Percentiles rank a stretch among this genome's conserved stretches.
These are phyloP conservation scores for Sinodicranocentrus sp. DNA, from an alignment of 2,888 invertebrate genomes.

Conservation along the genomic window DNA sequence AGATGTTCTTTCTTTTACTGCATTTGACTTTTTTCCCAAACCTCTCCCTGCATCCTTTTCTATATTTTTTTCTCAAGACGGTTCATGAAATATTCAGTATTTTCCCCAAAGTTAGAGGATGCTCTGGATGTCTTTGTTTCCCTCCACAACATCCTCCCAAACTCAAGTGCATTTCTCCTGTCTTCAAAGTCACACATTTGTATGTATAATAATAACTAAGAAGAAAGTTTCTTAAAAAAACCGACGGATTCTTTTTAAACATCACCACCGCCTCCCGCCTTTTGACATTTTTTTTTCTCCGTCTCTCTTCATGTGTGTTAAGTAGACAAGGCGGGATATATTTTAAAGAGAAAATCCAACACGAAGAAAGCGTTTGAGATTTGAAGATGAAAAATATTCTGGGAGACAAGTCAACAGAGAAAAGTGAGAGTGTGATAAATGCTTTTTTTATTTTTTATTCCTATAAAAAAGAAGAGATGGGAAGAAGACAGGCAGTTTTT, in stretches of 20 bases:
- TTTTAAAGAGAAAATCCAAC: too few relatives aligned
- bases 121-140: conserved; percentile 8
- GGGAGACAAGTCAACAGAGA: too few relatives aligned
- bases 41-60: background rate
- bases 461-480: background rate
- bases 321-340: too few relatives aligned
- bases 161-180: background rate
- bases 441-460: background rate
- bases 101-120: conserved; percentile 11
- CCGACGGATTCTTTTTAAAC: background rate
- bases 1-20: too few relatives aligned
- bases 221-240: background rate
- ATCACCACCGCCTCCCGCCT: too few relatives aligned
- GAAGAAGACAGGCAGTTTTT: background rate
- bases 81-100: conserved; percentile 54
- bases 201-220: conserved; percentile 9
- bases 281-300: too few relatives aligned
- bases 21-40: too few relatives aligned
- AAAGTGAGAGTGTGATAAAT: background rate
- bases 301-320: too few relatives aligned
- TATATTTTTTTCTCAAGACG: conserved; percentile 10
- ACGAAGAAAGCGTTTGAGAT: too few relatives aligned
- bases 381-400: too few relatives aligned
- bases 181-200: conserved; percentile 14
- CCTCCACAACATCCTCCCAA: background rate